A percentile compares a stretch with the other conserved stretches of the same genome.
Conservation (phyloP, 2,797 vertebrate species). For the Syngnathus rostellatus region DNA sequence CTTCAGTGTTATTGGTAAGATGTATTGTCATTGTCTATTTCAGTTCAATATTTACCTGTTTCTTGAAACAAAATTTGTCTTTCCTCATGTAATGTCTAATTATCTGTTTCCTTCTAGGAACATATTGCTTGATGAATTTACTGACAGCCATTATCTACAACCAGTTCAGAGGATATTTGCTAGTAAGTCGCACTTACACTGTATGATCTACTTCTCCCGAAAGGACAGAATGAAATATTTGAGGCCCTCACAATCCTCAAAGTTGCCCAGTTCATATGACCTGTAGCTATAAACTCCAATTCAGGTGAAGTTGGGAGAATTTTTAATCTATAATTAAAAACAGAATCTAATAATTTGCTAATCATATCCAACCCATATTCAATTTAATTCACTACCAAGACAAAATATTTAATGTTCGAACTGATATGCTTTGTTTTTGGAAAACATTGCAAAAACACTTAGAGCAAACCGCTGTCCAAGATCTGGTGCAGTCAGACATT, state of each 20-base stretch:
- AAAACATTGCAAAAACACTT: too few species aligned
- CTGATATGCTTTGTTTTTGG: too few species aligned
- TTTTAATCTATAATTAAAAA: background rate
- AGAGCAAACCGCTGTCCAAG: too few species aligned
- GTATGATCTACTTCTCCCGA: background rate
- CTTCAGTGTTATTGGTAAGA: conserved; percentile 88
- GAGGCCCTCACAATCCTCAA: background rate
- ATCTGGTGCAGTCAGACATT: too few species aligned
- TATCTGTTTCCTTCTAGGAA: conserved; percentile 65
- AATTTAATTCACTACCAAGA: too few species aligned
- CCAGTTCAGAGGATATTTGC: conserved; percentile 92
- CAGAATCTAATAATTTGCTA: too few species aligned
- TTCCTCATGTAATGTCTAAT: background rate
- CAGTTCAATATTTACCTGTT: background rate
- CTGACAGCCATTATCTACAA: conserved; percentile 96
- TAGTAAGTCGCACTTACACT: conserved; percentile 68
- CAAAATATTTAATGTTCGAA: too few species aligned
- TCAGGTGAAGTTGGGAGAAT: too few species aligned
- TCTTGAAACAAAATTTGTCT: background rate
- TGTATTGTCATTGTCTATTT: background rate
- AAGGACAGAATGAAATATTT: background rate
- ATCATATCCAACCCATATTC: too few species aligned
- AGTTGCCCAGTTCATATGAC: background rate
- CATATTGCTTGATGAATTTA: conserved; percentile 91
- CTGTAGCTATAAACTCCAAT: background rate